Evolutionary conservation across 2,113 vertebrate species (phyloP).

Genomic region (Dicentrarchus labrax): DNA sequence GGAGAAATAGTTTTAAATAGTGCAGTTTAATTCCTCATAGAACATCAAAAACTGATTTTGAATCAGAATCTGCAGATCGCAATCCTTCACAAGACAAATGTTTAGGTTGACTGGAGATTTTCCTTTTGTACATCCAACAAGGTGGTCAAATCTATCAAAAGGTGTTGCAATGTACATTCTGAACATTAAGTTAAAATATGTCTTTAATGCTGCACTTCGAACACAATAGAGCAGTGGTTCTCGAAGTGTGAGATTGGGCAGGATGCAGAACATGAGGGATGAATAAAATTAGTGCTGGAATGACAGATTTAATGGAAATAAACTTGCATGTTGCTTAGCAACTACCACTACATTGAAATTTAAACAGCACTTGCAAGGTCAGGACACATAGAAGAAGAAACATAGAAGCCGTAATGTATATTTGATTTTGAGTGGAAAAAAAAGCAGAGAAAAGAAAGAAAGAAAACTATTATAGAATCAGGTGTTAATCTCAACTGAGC

Average conservation of each 20-base stretch:
- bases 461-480: not conserved
- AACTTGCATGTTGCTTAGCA: slow-evolving; percentile 70
- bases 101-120: not conserved
- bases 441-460: not conserved
- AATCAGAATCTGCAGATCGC: not conserved
- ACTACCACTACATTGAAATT: slow-evolving; percentile 52
- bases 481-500: slow-evolving; percentile 1
- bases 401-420: not conserved
- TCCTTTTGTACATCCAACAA: not conserved
- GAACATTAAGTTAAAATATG: not conserved
- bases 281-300: slow-evolving; percentile 60
- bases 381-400: slow-evolving; percentile 17
- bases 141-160: not conserved
- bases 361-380: slow-evolving; percentile 43
- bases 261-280: slow-evolving; percentile 50
- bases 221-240: slow-evolving; percentile 27
- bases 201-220: not conserved
- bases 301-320: slow-evolving; percentile 67
- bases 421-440: not conserved
- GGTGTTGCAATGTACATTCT: not conserved
- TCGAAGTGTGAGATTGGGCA: slow-evolving; percentile 28
- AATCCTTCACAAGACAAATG: not conserved
- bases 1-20: not conserved
- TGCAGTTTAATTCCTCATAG: not conserved
- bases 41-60: not conserved